Base-by-base conservation (phyloP, 2,888 invertebrate species). In the Liposcelis brunnea region DNA sequence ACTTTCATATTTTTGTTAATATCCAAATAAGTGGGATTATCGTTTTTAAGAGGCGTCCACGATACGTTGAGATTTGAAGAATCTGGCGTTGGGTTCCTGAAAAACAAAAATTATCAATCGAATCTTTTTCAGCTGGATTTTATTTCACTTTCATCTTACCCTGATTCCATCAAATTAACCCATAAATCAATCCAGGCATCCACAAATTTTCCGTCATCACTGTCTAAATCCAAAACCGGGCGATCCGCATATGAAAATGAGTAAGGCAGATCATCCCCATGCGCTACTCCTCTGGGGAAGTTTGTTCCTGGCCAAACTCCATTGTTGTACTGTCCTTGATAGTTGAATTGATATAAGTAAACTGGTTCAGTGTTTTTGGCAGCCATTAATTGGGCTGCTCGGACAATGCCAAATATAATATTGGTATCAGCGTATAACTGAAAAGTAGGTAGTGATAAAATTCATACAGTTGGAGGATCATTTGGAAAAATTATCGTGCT, bases 281-380 rank as follows among this genome's bases (percentile, higher is more conserved):
- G 26, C 8, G 8, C 4, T 26, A 26, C 26, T 4, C 26, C 26
- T 4, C 8, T 6, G 26, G 26, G 4, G 4, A 6, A 4, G 8
- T 26, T 26, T 26, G 26, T 26, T 4, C 8, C 26, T 6, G 26
- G 26, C 52, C 71, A 69, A 48, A 69, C 66, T 31, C 66, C 67
- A 52, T 69, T 67, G 54, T 76, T 75, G 51, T 66, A 68, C 49
- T 70, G 63, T 2, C 78, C 78, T 54, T 73, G 66, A 55, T 73
- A 77, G 6, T 68, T 64, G 53, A 78, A 76, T 40, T 69, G 61
- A 56, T 74, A 76, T 56, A 75, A 75, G 58, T 69, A 80, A 2
- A 78, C 72, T 10, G 68, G 65, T 33, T 65, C 54, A 4, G 63
- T 62, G 1, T 70, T 75, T 26, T 70, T 63, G 5, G 69, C 63